phyloP scores from a whole-genome alignment of 2,113 vertebrate species.

The Mirounga angustirostris region DNA sequence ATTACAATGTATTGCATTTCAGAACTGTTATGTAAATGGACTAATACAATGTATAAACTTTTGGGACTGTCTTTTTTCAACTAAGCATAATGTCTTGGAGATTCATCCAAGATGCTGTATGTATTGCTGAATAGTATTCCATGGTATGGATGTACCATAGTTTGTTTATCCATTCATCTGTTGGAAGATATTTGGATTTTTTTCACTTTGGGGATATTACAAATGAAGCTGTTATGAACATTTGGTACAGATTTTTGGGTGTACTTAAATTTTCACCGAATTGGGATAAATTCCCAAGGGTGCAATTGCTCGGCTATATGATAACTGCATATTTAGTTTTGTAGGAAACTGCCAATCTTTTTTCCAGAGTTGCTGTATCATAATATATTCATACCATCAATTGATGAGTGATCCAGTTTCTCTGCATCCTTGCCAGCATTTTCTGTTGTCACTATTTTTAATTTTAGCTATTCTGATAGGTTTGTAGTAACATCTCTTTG shows the following conservation, averaged over 20 bases:
- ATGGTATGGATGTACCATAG: neutral
- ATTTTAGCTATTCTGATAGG: neutral
- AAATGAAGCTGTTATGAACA: neutral
- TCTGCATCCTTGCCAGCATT: neutral
- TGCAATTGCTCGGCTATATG: neutral
- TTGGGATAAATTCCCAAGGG: neutral
- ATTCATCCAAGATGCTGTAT: neutral
- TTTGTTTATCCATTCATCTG: neutral
- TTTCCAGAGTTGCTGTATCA: neutral
- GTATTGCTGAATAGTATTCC: neutral
- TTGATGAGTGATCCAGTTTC: neutral
- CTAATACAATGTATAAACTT: neutral
- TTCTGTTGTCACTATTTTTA: neutral
- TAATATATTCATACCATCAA: neutral
- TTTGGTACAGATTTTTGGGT: neutral
- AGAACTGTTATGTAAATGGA: neutral
- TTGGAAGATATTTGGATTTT: neutral
- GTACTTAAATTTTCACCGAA: neutral
- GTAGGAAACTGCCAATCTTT: neutral
- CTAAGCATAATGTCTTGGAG: neutral
- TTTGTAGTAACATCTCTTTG: neutral
- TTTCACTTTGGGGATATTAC: neutral
- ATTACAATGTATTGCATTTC: neutral
- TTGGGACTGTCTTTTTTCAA: neutral
- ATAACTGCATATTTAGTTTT: neutral